phyloP scores from a whole-genome alignment of 2,888 invertebrate species.

The Panzeria rudis region DNA sequence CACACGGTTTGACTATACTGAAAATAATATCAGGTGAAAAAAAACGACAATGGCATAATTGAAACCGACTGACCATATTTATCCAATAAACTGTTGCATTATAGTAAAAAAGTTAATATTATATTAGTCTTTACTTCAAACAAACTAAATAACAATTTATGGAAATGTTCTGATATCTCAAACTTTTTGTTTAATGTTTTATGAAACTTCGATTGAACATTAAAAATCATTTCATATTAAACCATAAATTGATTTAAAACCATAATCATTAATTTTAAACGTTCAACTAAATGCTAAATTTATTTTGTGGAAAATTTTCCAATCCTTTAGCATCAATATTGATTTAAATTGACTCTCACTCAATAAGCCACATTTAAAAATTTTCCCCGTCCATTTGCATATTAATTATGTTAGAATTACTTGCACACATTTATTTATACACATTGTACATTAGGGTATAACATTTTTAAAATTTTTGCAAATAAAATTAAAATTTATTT shows the following conservation, averaged over 20 bases:
- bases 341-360: background rate
- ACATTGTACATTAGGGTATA: too few species aligned
- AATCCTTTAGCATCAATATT: background rate
- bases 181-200: background rate
- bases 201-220: background rate
- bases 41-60: too few species aligned
- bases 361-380: background rate
- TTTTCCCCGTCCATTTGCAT: background rate
- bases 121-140: too few species aligned
- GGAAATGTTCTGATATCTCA: too few species aligned
- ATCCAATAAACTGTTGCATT: too few species aligned
- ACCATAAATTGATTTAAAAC: background rate
- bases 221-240: background rate
- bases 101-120: too few species aligned
- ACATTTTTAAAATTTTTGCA: too few species aligned
- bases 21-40: too few species aligned
- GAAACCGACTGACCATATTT: too few species aligned
- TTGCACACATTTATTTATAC: background rate
- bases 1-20: too few species aligned
- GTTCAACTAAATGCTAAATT: background rate
- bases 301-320: slow-evolving; percentile 1
- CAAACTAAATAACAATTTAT: too few species aligned
- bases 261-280: background rate
- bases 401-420: background rate
- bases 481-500: too few species aligned